These are phyloP conservation scores for Pycnomerus fuliginosus DNA, from an alignment of 2,888 invertebrate genomes.

Conservation along the genomic window DNA sequence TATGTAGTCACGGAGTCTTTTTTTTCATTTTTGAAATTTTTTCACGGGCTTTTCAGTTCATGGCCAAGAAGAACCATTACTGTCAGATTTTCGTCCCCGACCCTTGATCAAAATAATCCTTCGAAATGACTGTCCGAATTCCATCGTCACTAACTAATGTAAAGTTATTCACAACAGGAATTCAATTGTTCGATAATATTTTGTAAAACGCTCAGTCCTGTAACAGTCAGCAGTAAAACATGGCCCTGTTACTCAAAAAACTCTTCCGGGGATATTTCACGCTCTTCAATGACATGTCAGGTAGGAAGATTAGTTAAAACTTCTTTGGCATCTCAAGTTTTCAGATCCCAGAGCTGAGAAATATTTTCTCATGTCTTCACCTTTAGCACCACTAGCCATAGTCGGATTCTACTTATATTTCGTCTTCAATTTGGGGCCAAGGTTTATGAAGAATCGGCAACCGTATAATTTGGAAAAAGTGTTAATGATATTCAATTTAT, in stretches of 20 bases:
- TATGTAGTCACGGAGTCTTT: too few species aligned
- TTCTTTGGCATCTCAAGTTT: slow-evolving; percentile 14
- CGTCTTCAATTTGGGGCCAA: slow-evolving; percentile 32
- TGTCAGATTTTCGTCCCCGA: too few species aligned
- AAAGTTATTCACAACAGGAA: neutral
- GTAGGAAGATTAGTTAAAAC: neutral
- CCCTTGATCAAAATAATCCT: too few species aligned
- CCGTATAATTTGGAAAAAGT: slow-evolving; percentile 32
- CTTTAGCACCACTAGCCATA: slow-evolving; percentile 23
- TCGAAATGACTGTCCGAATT: too few species aligned
- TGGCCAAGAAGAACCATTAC: too few species aligned
- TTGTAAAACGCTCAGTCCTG: neutral
- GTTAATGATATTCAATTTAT: slow-evolving; percentile 31
- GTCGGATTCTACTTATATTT: slow-evolving; percentile 30
- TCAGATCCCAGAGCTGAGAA: slow-evolving; percentile 32
- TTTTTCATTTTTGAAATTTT: too few species aligned
- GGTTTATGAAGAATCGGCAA: slow-evolving; percentile 34
- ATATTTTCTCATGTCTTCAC: slow-evolving; percentile 30
- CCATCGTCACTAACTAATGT: too few species aligned
- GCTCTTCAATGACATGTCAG: neutral
- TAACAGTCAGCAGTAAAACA: neutral
- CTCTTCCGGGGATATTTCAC: neutral
- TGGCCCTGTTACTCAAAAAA: neutral
- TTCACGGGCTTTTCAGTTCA: too few species aligned
- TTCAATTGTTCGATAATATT: neutral